phyloP scores from a whole-genome alignment of 2,888 invertebrate genomes.

The Melieria picta region DNA sequence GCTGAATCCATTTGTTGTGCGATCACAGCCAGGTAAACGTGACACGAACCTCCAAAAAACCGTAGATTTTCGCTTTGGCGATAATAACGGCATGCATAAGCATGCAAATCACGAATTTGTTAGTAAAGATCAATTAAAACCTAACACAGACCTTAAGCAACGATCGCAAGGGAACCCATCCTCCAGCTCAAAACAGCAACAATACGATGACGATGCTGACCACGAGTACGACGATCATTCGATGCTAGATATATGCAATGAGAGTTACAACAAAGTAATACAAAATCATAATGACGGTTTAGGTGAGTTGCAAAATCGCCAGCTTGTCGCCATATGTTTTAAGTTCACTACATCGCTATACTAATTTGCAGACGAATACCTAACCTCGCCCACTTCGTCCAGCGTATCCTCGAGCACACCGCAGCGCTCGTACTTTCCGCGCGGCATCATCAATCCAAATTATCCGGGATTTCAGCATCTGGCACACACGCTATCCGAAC shows the following conservation, averaged over 20 bases:
- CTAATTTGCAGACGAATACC: conserved; percentile 41
- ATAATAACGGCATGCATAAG: too few species aligned
- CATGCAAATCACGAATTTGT: too few species aligned
- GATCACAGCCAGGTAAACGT: too few species aligned
- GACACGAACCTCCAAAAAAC: too few species aligned
- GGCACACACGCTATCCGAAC: conserved; percentile 74
- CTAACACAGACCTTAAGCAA: too few species aligned
- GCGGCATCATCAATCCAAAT: conserved; percentile 84
- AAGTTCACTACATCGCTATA: neutral
- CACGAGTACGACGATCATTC: conserved; percentile 44
- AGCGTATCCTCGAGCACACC: conserved; percentile 43
- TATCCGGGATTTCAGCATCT: conserved; percentile 87
- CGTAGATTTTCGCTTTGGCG: too few species aligned
- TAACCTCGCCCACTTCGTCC: conserved; percentile 43
- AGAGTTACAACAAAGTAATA: conserved; percentile 24
- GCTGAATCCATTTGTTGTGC: too few species aligned
- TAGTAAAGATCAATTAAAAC: too few species aligned
- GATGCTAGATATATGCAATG: conserved; percentile 44
- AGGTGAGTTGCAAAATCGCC: conserved; percentile 26
- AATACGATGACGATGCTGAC: conserved; percentile 15
- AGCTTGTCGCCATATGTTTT: neutral
- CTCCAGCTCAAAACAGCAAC: neutral
- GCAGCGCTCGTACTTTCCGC: conserved; percentile 66
- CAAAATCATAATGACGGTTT: conserved; percentile 43
- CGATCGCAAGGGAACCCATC: too few species aligned